Base-by-base conservation (phyloP, 2,888 invertebrate species). In the Sceliomorpha sp. region DNA sequence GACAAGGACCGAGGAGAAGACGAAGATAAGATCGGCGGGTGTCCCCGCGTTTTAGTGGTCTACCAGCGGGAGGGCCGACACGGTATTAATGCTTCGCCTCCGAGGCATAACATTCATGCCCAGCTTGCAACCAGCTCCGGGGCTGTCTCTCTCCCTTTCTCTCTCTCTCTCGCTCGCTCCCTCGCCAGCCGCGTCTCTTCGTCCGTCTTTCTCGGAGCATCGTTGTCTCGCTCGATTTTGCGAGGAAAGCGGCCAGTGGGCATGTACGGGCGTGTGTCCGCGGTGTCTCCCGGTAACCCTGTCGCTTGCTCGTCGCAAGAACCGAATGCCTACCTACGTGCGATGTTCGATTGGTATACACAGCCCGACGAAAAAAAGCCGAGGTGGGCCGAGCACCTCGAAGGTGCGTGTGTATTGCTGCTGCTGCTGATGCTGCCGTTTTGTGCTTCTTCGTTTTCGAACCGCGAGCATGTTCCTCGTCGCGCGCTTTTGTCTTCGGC, bases 21-120 rank as follows among this genome's bases (percentile, higher is more conserved):
- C 76, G 77, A 70, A 87, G 87, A 88, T 87, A 87, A 87, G 87
- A 88, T 88, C 87, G 85, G 85, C 87, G 87, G 86, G 87, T 87
- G 87, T 88, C 86, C 87, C 86, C 85, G 85, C 85, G 85, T 85
- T 87, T 87, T 86, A 87, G 86, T 87, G 86, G 72, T 59, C 59
- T 55, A 13, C 58, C 87, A 87, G 83, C 87, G 79, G 86, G 87
- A 83, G 82, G 81, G 76, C 83, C 85, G 87, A 86, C 87, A 84
- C 86, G 87, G 86, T 86, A 87, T 87, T 86, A 86, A 87, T 88
- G 86, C 82, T 84, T 83, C 75, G 83, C 83, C 84, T 85, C 81
- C 80, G 79, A 82, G 80, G 81, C 79, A 80, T 79, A 83, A 77
- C 83, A 80, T 82, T 83, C 81, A 74, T 79, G 78, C 77, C 79